Evolutionary conservation across 2,888 invertebrate genomes (phyloP).

Genomic region (Heliothis peltigera): DNA sequence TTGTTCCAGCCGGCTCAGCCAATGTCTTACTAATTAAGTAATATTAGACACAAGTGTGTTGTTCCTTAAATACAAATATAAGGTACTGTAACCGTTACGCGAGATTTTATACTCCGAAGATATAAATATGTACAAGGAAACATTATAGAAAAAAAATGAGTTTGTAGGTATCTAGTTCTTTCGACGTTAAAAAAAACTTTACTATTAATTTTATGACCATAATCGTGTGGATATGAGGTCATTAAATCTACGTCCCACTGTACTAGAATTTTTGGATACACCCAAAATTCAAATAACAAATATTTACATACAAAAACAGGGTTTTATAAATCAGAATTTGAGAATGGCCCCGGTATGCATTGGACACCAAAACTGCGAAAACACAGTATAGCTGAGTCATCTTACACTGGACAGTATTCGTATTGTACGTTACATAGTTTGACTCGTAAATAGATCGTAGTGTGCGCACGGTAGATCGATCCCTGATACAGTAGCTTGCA

Average conservation of each 20-base stretch:
- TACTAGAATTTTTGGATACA: too few species aligned
- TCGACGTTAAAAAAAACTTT: too few species aligned
- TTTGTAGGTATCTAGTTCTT: too few species aligned
- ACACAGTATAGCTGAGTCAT: conserved; percentile 10
- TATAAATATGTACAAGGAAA: conserved; percentile 9
- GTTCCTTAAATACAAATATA: conserved; percentile 23
- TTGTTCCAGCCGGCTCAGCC: conserved; percentile 31
- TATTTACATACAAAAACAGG: too few species aligned
- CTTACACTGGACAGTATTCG: conserved; percentile 29
- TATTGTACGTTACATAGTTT: conserved; percentile 40
- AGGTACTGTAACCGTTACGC: conserved; percentile 13
- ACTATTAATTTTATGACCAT: too few species aligned
- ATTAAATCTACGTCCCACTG: too few species aligned
- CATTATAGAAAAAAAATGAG: too few species aligned
- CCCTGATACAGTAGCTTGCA: conserved; percentile 56
- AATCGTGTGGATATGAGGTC: too few species aligned
- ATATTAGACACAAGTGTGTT: conserved; percentile 48
- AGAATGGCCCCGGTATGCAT: too few species aligned
- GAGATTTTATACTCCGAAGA: neutral
- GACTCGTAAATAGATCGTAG: conserved; percentile 53
- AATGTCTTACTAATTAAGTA: conserved; percentile 48
- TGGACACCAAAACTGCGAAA: conserved; percentile 2
- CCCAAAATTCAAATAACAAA: too few species aligned
- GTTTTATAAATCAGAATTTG: too few species aligned
- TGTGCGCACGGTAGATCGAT: conserved; percentile 53